Evolutionary conservation across 2,797 vertebrate species (phyloP), one percentile per base, ranked within the genome.

Genomic region (Coluber constrictor): DNA sequence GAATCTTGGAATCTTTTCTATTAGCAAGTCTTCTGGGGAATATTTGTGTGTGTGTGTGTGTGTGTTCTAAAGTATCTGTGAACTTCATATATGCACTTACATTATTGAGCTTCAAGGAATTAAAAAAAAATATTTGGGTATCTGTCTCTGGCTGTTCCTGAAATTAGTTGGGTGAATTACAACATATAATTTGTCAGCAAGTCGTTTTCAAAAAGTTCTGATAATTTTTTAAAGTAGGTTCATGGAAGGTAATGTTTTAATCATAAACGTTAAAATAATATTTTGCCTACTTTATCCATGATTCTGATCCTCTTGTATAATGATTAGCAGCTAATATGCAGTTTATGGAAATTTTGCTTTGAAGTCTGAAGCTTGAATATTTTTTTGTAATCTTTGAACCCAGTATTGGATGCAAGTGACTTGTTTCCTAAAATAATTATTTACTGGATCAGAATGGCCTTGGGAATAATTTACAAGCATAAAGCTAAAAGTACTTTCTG

Each of bases 381-480:
- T 89, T 92, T 94, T 88, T 92, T 95, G 37, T 12, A 87, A 43
- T 16, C 25, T 95, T 94, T 70, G 94, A 23, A 92, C 90, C 79
- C 93, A 90, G 12, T 47, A 94, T 93, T 94, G 96, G 94, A 95
- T 92, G 94, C 93, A 83, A 92, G 94, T 95, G 94, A 94, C 88
- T 94, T 95, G 92, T 29, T 94, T 0, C 1, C 91, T 94, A 88
- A 93, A 93, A 87, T 94, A 87, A 60, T 54, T 7, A 32, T 55
- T 83, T 56, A 13, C 91, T 88, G 29, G 79, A 91, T 94, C 90
- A 89, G 4, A 12, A 4, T 92, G 89, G 93, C 57, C 93, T 94
- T 92, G 90, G 56, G 93, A 25, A 88, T 91, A 61, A 94, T 70
- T 25, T 92, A 57, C 66, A 92, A 29, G 55, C 94, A 0, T 94